These are phyloP conservation scores for Nephrotoma flavescens DNA, from an alignment of 2,888 invertebrate genomes.

Conservation along the genomic window DNA sequence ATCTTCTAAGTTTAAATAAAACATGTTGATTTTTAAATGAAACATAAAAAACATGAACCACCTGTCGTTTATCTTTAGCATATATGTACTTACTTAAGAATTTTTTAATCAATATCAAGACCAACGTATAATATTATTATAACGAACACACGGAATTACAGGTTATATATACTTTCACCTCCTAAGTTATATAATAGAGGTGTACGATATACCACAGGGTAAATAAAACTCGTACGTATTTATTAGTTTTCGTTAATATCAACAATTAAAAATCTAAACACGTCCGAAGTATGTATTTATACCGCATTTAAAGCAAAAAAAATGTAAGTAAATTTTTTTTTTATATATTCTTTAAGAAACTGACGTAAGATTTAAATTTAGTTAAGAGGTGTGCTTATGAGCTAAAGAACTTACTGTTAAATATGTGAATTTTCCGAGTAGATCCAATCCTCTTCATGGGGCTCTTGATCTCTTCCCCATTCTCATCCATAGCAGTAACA, in stretches of 20 bases:
- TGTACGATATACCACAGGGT: not conserved
- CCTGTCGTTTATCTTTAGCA: not conserved
- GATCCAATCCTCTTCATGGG: conserved; percentile 69
- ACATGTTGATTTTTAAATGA: not conserved
- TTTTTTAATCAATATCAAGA: not conserved
- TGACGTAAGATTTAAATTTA: not conserved
- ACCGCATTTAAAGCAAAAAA: not conserved
- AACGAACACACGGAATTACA: not conserved
- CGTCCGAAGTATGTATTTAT: not conserved
- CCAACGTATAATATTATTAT: not conserved
- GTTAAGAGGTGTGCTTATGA: not conserved
- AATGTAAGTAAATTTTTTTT: not conserved
- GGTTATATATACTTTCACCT: not conserved
- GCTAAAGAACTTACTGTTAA: conserved; percentile 50
- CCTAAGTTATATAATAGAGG: not conserved
- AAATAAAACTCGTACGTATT: not conserved
- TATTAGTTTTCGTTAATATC: not conserved
- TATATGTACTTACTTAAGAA: not conserved
- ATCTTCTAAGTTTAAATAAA: not conserved
- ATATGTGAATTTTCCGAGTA: conserved; percentile 62
- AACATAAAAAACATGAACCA: not conserved
- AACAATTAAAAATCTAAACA: not conserved
- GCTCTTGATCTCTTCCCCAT: conserved; percentile 59
- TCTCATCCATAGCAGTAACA: conserved; percentile 47
- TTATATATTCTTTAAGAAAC: not conserved